Percentiles rank a stretch among this genome's conserved stretches.
Conservation (phyloP, 2,888 invertebrate species). For the Torymus tubicola region DNA sequence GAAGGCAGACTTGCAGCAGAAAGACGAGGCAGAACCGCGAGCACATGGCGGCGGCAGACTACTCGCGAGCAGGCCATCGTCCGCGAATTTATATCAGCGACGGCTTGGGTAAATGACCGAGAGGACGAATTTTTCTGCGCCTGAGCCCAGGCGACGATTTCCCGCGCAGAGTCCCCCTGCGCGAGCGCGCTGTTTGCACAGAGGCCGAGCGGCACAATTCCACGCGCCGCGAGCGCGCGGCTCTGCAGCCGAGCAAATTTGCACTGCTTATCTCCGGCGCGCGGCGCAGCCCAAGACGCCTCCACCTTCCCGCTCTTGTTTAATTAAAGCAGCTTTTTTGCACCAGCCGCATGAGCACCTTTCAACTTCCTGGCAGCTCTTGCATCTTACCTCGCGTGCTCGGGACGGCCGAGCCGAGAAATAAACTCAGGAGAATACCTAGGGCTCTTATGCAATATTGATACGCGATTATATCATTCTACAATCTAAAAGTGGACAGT, state of each 20-base stretch:
- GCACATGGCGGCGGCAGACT: constrained; percentile 28
- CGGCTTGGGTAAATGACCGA: constrained; percentile 50
- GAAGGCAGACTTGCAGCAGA: neutral
- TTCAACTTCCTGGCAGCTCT: no score
- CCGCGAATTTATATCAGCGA: constrained; percentile 40
- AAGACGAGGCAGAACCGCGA: constrained; percentile 20
- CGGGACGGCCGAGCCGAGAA: no score
- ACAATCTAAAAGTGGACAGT: no score
- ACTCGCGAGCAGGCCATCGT: constrained; percentile 11
- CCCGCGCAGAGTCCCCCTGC: neutral
- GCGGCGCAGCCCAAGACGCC: constrained; percentile 1
- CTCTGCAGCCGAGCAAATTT: constrained; percentile 68
- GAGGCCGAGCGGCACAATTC: constrained; percentile 14
- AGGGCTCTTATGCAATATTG: no score
- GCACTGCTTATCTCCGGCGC: constrained; percentile 68
- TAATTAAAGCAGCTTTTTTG: neutral
- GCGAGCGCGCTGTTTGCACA: constrained; percentile 18
- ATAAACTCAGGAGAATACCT: no score
- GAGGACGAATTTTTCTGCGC: neutral
- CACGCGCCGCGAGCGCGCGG: constrained; percentile 13
- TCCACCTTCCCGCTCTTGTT: constrained; percentile 1
- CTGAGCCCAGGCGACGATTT: constrained; percentile 19
- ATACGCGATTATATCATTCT: no score
- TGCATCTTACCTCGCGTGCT: no score
- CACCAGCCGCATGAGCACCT: neutral